Percentiles rank a stretch among this genome's conserved stretches.
These are phyloP conservation scores for Onychorhynchus coronatus DNA, from an alignment of 2,113 vertebrate genomes.

Conservation along the genomic window DNA sequence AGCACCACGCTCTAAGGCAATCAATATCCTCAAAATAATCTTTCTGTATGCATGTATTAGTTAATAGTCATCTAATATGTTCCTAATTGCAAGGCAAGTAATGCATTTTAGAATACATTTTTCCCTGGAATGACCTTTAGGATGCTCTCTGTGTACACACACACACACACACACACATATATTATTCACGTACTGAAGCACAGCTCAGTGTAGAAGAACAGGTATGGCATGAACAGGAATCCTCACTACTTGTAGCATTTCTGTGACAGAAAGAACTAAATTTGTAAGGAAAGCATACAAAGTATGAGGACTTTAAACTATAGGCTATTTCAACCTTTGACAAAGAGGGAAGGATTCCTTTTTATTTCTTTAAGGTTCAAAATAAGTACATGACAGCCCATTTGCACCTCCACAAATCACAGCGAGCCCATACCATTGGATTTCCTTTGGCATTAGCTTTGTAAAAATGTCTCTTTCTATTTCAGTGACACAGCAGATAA, in stretches of 20 bases:
- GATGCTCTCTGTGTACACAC: neutral
- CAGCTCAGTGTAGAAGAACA: neutral
- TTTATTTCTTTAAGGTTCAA: neutral
- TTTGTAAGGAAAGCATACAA: rapidly evolving
- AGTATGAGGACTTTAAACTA: neutral
- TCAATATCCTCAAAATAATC: neutral
- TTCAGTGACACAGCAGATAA: neutral
- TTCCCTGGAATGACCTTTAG: neutral
- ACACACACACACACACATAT: neutral
- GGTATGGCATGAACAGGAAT: neutral
- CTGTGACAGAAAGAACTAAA: neutral
- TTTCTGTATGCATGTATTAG: neutral
- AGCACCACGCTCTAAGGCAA: neutral
- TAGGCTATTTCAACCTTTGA: neutral
- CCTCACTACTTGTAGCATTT: neutral
- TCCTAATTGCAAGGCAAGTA: neutral
- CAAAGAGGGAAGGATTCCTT: neutral
- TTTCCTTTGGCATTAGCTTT: neutral
- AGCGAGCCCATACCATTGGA: neutral
- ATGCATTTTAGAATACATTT: neutral
- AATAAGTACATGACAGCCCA: neutral
- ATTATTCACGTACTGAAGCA: neutral
- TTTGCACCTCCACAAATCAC: neutral
- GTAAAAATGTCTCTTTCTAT: neutral
- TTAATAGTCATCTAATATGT: neutral